Evolutionary conservation across 53 echinoderm and acorn worm species (phyloP).

Genomic region (Crossaster papposus): DNA sequence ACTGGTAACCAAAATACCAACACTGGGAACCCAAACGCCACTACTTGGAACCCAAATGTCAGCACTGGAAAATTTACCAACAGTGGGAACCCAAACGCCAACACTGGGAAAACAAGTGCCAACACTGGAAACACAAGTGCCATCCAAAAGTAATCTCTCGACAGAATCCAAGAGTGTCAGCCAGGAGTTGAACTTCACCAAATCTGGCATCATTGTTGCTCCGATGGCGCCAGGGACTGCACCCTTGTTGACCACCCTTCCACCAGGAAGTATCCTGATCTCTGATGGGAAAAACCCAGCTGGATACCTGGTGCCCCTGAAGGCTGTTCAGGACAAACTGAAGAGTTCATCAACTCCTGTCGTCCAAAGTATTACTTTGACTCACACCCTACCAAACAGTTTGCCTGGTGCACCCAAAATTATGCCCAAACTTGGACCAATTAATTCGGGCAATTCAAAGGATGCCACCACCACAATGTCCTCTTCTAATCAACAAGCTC

Average conservation of each 20-base stretch:
- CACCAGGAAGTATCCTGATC: slow-evolving; percentile 45
- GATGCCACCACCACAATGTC: background rate
- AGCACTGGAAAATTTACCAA: no score
- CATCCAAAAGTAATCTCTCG: background rate
- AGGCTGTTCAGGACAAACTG: slow-evolving; percentile 20
- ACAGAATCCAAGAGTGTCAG: background rate
- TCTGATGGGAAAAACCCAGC: slow-evolving; percentile 44
- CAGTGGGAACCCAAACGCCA: background rate
- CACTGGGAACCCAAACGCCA: no score
- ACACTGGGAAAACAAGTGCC: background rate
- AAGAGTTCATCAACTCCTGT: background rate
- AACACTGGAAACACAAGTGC: background rate
- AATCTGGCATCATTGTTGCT: slow-evolving; percentile 14
- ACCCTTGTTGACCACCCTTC: slow-evolving; percentile 34
- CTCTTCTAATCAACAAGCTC: background rate
- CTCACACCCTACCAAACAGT: background rate
- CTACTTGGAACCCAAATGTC: no score
- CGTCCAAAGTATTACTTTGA: background rate
- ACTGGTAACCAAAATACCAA: no score
- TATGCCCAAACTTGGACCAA: background rate
- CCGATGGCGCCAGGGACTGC: background rate
- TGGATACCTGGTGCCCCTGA: slow-evolving; percentile 36
- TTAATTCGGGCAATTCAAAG: background rate
- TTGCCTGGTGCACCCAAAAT: background rate
- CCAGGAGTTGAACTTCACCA: background rate